These are phyloP conservation scores for Ostrea denselamellosa DNA, from an alignment of 1,140 invertebrate genomes.

Conservation along the genomic window DNA sequence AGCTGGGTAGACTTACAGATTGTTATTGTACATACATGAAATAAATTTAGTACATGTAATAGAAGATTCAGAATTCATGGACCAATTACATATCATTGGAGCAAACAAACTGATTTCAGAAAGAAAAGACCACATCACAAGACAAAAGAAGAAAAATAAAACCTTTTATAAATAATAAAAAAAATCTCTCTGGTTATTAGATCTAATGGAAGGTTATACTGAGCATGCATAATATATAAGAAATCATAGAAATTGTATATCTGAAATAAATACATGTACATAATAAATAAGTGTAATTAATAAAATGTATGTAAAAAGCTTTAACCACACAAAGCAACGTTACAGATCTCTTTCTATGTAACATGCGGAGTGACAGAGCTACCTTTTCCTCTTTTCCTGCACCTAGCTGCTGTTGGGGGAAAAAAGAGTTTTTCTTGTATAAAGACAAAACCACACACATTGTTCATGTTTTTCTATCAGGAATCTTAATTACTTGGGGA, in stretches of 20 bases:
- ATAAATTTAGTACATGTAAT: not conserved
- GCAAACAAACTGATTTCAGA: not conserved
- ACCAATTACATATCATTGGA: not conserved
- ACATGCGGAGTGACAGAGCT: conserved; percentile 50
- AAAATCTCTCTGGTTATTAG: conserved; percentile 20
- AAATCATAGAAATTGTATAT: conserved; percentile 17
- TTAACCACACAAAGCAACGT: conserved; percentile 34
- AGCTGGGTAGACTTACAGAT: not conserved
- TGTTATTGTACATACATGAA: not conserved
- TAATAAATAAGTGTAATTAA: conserved; percentile 28
- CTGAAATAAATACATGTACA: conserved; percentile 38
- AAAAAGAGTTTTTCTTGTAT: conserved; percentile 43
- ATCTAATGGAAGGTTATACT: conserved; percentile 5
- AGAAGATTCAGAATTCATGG: not conserved
- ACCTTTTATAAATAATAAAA: conserved; percentile 8
- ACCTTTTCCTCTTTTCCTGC: conserved; percentile 65
- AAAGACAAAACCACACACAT: conserved; percentile 22
- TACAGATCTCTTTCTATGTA: conserved; percentile 1
- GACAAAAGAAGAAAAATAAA: conserved; percentile 7
- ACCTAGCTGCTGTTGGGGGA: conserved; percentile 56
- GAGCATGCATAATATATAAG: conserved; percentile 34
- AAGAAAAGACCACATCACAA: conserved; percentile 21
- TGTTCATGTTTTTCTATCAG: not conserved
- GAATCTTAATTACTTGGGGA: not conserved
- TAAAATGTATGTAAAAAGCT: conserved; percentile 28